phyloP scores from a whole-genome alignment of 2,888 invertebrate species.

The Protonemura montana region DNA sequence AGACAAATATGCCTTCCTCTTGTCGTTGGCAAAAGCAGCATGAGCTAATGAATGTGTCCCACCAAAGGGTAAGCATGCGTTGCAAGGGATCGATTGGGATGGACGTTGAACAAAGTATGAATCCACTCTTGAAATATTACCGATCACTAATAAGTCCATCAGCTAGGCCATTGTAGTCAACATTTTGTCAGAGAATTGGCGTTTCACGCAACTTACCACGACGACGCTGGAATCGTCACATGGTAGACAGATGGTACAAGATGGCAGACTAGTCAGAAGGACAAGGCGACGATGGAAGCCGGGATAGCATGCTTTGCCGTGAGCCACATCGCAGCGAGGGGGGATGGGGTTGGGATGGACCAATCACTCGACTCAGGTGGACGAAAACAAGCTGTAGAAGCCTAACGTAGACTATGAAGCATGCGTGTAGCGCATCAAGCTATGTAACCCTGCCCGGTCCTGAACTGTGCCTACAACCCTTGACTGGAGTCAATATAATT shows the following conservation, averaged over 20 bases:
- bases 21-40: slow-evolving; percentile 42
- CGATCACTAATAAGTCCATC: neutral
- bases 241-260: neutral
- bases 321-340: neutral
- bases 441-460: slow-evolving; percentile 52
- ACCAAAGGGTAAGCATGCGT: slow-evolving; percentile 3
- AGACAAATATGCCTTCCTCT: slow-evolving; percentile 46
- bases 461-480: slow-evolving; percentile 51
- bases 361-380: neutral
- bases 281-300: neutral
- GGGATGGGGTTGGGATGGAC: neutral
- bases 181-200: neutral
- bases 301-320: neutral
- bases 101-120: neutral
- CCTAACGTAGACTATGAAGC: slow-evolving; percentile 58
- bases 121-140: neutral
- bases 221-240: neutral
- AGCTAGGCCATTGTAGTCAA: neutral
- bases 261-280: neutral
- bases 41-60: neutral
- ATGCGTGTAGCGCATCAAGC: slow-evolving; percentile 60
- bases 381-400: slow-evolving; percentile 49
- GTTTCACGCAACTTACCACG: too few species aligned
- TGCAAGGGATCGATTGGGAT: neutral
- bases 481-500: slow-evolving; percentile 52